Conservation (phyloP, 2,797 vertebrate species). For the Sebastes iracundus region DNA sequence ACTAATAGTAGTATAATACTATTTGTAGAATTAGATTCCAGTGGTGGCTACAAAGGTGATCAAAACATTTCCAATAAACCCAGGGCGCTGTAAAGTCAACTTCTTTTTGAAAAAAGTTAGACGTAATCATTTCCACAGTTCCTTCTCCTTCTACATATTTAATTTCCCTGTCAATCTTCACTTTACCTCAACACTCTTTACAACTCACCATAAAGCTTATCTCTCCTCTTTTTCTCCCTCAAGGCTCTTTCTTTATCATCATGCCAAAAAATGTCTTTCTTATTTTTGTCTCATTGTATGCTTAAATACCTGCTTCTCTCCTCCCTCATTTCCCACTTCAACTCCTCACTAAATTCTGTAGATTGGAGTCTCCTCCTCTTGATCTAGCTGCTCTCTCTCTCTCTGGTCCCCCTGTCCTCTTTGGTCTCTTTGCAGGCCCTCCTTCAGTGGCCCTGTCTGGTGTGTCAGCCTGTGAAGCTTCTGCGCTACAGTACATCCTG, state of each 20-base stretch:
- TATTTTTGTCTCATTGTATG: background rate
- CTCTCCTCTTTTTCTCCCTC: background rate
- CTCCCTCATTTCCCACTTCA: constrained; percentile 24
- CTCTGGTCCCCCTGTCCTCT: constrained; percentile 33
- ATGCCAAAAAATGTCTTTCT: background rate
- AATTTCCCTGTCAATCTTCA: constrained; percentile 22
- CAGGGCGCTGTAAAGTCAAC: background rate
- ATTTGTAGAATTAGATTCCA: background rate
- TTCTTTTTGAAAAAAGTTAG: no score
- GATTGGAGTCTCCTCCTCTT: constrained; percentile 44
- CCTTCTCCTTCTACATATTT: constrained; percentile 15
- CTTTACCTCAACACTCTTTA: constrained; percentile 11
- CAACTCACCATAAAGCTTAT: constrained; percentile 16
- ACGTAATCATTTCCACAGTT: background rate
- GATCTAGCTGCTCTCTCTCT: constrained; percentile 33
- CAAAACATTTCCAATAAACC: background rate
- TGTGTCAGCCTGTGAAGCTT: constrained; percentile 76
- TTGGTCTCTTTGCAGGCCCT: constrained; percentile 54
- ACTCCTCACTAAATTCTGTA: constrained; percentile 12
- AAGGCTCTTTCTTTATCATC: constrained; percentile 10
- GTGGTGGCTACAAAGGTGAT: background rate
- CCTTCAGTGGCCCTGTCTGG: constrained; percentile 69
- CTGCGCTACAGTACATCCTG: constrained; percentile 77
- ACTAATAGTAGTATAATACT: background rate
- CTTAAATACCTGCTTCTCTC: constrained; percentile 11